Conservation (phyloP, 2,888 invertebrate species). For the Metallyticus violacea region DNA sequence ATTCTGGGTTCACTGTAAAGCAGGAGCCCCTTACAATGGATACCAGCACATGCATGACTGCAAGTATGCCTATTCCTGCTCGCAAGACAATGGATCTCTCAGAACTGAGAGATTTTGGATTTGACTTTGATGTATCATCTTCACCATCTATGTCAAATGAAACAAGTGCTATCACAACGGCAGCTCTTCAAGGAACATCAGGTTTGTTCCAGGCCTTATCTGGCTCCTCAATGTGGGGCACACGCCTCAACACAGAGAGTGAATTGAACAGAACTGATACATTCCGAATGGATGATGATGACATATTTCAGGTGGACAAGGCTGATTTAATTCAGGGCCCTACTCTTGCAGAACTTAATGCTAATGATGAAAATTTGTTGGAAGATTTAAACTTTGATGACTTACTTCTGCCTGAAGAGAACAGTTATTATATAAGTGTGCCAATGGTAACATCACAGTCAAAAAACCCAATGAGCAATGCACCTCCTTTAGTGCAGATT, state of each 20-base stretch:
- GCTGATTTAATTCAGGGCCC: constrained; percentile 80
- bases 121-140: constrained; percentile 57
- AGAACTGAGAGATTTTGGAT: constrained; percentile 51
- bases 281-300: constrained; percentile 82
- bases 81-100: constrained; percentile 49
- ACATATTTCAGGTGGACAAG: constrained; percentile 74
- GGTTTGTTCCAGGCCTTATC: constrained; percentile 47
- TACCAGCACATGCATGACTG: constrained; percentile 46
- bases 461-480: constrained; percentile 35
- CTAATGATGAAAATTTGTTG: constrained; percentile 76
- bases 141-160: constrained; percentile 50
- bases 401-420: constrained; percentile 68
- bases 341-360: constrained; percentile 80
- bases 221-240: constrained; percentile 47
- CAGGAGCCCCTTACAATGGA: constrained; percentile 57
- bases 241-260: constrained; percentile 18
- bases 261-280: constrained; percentile 39
- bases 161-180: constrained; percentile 19
- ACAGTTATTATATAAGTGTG: constrained; percentile 52
- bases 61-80: constrained; percentile 64
- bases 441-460: constrained; percentile 33
- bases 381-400: constrained; percentile 87
- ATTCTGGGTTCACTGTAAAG: constrained; percentile 60
- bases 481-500: constrained; percentile 32
- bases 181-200: constrained; percentile 45